These are phyloP conservation scores for Lissonota sp. DNA, from an alignment of 2,888 invertebrate genomes.

Conservation along the genomic window DNA sequence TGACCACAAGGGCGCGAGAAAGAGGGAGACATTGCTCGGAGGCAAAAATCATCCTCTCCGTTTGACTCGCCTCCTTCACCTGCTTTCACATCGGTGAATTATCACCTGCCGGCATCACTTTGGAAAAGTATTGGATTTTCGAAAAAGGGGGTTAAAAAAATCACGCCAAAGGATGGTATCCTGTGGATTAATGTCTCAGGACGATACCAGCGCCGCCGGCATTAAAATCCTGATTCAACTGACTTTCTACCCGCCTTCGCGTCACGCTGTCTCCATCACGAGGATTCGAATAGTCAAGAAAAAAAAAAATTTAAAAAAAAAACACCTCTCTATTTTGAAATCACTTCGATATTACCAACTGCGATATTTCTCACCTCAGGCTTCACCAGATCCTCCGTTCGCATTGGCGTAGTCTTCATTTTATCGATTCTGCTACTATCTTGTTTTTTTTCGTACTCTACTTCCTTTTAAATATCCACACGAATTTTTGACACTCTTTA, in stretches of 20 bases:
- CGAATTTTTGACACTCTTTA: neutral
- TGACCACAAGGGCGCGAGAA: neutral
- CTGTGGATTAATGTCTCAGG: slow-evolving; percentile 10
- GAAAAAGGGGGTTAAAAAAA: neutral
- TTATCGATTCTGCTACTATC: slow-evolving; percentile 9
- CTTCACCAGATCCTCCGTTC: slow-evolving; percentile 76
- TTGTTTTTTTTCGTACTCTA: neutral
- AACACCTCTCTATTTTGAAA: neutral
- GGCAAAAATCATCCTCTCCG: slow-evolving; percentile 29
- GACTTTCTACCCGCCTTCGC: slow-evolving; percentile 21
- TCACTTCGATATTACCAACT: neutral
- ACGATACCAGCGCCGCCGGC: slow-evolving; percentile 11
- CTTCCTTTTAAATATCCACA: neutral
- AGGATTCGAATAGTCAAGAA: too few relatives aligned
- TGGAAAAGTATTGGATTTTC: neutral
- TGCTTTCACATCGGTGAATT: slow-evolving; percentile 42
- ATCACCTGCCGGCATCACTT: slow-evolving; percentile 1
- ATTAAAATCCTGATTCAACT: neutral
- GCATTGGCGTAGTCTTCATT: slow-evolving; percentile 79
- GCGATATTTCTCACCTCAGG: slow-evolving; percentile 78
- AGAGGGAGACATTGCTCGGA: neutral
- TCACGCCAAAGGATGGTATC: slow-evolving; percentile 10
- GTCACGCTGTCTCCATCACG: neutral
- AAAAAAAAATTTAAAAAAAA: neutral
- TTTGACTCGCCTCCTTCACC: slow-evolving; percentile 52